Evolutionary conservation across 1,140 invertebrate genomes (phyloP).

Genomic region (Microvelia longipes): DNA sequence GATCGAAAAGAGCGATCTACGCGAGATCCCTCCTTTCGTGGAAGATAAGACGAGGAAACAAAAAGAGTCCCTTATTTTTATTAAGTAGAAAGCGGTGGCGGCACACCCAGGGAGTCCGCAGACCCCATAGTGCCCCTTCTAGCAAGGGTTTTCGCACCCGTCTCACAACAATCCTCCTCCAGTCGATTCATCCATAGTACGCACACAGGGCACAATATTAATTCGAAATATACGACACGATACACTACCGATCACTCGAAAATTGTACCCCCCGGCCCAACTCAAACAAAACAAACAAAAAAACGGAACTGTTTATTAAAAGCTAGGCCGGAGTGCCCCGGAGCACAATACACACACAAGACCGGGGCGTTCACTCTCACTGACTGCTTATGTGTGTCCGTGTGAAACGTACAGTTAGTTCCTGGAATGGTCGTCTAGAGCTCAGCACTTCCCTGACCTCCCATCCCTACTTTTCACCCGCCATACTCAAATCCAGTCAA

Average conservation of each 20-base stretch:
- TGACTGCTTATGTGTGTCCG: not conserved
- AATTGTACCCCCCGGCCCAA: not conserved
- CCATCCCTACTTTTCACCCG: not conserved
- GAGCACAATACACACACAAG: not conserved
- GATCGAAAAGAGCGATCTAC: not conserved
- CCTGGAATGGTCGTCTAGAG: not conserved
- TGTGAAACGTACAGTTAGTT: not conserved
- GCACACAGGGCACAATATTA: not conserved
- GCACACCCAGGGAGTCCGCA: constrained; percentile 1
- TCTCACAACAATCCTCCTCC: not conserved
- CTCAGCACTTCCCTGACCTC: not conserved
- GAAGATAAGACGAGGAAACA: not conserved
- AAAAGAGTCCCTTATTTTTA: not conserved
- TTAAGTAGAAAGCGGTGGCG: not conserved
- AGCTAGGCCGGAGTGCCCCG: not conserved
- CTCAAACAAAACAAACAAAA: not conserved
- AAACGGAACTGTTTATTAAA: not conserved
- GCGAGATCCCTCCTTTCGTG: not conserved
- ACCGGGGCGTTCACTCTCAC: not conserved
- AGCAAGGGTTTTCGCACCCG: not conserved
- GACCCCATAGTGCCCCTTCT: constrained; percentile 1
- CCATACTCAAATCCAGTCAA: not conserved
- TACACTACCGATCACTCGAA: not conserved
- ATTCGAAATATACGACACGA: not conserved
- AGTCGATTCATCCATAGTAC: not conserved